A percentile compares a stretch with the other conserved stretches of the same genome.
Conservation (phyloP, 2,888 invertebrate species). For the Axea sp. region DNA sequence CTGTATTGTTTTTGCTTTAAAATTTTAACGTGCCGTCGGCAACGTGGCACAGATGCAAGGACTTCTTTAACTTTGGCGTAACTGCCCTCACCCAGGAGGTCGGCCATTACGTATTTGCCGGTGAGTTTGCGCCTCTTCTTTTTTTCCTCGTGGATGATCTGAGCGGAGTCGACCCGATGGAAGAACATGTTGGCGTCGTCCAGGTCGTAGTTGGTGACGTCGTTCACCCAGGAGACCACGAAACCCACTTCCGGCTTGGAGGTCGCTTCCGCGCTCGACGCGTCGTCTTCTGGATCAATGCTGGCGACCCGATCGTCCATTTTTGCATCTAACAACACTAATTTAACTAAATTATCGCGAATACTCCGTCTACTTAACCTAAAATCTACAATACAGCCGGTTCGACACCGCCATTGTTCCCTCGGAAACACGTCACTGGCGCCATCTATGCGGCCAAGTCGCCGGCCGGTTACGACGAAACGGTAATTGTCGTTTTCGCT, state of each 20-base stretch:
- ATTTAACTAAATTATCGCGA: constrained; percentile 67
- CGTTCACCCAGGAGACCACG: constrained; percentile 83
- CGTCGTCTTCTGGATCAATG: constrained; percentile 78
- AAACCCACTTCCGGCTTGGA: constrained; percentile 78
- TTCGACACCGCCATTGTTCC: constrained; percentile 62
- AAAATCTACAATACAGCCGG: constrained; percentile 66
- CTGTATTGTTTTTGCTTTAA: constrained; percentile 94
- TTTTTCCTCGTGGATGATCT: constrained; percentile 95
- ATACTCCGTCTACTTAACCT: constrained; percentile 72
- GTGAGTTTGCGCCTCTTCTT: constrained; percentile 95
- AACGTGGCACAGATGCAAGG: constrained; percentile 94
- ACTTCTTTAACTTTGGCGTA: constrained; percentile 99
- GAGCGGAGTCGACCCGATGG: constrained; percentile 95
- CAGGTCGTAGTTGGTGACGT: constrained; percentile 86
- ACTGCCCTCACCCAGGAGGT: constrained; percentile 97
- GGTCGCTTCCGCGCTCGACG: constrained; percentile 75
- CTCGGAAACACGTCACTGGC: neutral
- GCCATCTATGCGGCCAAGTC: too few species aligned
- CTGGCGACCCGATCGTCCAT: constrained; percentile 77
- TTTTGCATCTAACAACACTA: constrained; percentile 65
- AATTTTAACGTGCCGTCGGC: constrained; percentile 97
- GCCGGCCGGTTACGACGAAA: too few species aligned
- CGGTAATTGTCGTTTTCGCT: too few species aligned
- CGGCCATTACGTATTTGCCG: constrained; percentile 98
- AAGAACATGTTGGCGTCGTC: constrained; percentile 90